Conservation (phyloP, 2,113 vertebrate genomes). For the Crotophaga sulcirostris region DNA sequence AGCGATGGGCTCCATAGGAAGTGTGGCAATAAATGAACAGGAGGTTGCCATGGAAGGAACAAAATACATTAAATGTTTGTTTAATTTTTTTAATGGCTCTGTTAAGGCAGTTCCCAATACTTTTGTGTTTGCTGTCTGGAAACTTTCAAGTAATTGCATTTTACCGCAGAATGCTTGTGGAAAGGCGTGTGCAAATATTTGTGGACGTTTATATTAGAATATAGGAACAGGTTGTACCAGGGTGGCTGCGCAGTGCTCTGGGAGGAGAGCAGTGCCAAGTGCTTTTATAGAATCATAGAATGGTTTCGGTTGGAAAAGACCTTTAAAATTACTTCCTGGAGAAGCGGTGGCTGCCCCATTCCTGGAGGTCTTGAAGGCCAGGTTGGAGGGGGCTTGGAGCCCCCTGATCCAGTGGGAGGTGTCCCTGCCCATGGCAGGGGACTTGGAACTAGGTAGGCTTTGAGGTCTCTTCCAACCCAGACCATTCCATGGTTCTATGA, state of each 20-base stretch:
- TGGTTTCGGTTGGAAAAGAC: no score
- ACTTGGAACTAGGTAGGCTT: no score
- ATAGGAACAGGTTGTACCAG: not conserved
- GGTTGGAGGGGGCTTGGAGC: no score
- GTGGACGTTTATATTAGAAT: not conserved
- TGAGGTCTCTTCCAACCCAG: no score
- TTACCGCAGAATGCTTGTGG: not conserved
- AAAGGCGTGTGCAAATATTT: slow-evolving; percentile 21
- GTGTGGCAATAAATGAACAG: not conserved
- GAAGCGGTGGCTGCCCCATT: no score
- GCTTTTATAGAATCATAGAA: not conserved
- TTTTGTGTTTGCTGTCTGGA: slow-evolving; percentile 49
- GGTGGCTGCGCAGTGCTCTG: not conserved
- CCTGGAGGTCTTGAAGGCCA: no score
- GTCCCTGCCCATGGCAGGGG: no score
- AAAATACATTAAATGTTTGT: not conserved
- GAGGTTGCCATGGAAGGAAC: slow-evolving; percentile 8
- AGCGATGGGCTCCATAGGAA: rapidly evolving
- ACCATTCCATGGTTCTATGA: no score
- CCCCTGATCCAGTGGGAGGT: no score
- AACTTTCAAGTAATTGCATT: slow-evolving; percentile 15
- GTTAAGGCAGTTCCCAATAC: slow-evolving; percentile 4
- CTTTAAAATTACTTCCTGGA: no score
- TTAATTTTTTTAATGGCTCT: slow-evolving; percentile 27
- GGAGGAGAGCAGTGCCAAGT: not conserved